Conservation (phyloP, 2,888 invertebrate genomes). For the Belgica antarctica region DNA sequence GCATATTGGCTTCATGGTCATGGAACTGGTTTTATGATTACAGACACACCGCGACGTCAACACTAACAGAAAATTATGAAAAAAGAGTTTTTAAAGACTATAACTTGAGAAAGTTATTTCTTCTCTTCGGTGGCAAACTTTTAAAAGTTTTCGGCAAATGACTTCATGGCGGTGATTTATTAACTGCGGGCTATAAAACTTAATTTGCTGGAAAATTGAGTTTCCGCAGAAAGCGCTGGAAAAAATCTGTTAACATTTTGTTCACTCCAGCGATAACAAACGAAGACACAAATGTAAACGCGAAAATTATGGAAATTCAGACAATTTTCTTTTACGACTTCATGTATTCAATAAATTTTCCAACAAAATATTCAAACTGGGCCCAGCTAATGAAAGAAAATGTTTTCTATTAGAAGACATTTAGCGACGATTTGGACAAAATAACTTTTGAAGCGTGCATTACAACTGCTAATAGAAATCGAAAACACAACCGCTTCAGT, state of each 20-base stretch:
- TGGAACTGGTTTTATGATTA: slow-evolving; percentile 33
- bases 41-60: background rate
- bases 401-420: too few relatives aligned
- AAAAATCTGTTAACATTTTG: too few relatives aligned
- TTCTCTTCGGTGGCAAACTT: background rate
- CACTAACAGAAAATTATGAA: background rate
- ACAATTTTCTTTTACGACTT: too few relatives aligned
- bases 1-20: slow-evolving; percentile 39
- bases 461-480: too few relatives aligned
- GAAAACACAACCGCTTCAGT: too few relatives aligned
- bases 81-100: background rate
- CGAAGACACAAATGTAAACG: background rate
- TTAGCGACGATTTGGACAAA: too few relatives aligned
- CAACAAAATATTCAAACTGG: too few relatives aligned
- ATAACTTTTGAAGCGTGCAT: too few relatives aligned
- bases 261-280: too few relatives aligned
- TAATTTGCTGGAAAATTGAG: background rate
- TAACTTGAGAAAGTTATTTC: background rate
- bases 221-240: background rate
- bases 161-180: background rate
- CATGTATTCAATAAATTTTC: too few relatives aligned
- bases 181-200: background rate
- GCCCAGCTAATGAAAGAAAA: too few relatives aligned
- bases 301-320: slow-evolving; percentile 22
- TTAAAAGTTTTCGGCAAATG: background rate